Conservation (phyloP, 1,140 invertebrate genomes). For the Caenorhabditis tropicalis region DNA sequence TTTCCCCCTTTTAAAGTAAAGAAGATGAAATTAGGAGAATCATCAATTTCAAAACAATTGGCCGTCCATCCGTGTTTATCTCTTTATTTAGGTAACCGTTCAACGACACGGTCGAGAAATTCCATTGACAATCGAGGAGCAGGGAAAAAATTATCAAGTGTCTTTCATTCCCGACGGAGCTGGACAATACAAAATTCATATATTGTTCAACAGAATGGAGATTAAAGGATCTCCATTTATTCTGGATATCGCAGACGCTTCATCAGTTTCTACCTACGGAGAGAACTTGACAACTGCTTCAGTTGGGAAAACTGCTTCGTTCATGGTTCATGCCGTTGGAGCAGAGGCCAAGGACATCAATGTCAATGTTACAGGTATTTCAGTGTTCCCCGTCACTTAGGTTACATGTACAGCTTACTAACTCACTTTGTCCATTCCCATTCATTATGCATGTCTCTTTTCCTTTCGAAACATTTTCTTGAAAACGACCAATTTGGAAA, state of each 20-base stretch:
- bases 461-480: background rate
- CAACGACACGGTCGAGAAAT: constrained; percentile 79
- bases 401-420: background rate
- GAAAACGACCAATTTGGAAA: background rate
- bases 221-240: constrained; percentile 81
- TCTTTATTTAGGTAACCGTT: constrained; percentile 79
- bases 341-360: constrained; percentile 73
- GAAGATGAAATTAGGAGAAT: background rate
- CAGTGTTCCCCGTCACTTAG: background rate
- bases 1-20: background rate
- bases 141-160: constrained; percentile 84
- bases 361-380: constrained; percentile 73
- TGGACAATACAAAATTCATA: constrained; percentile 89
- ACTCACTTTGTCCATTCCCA: background rate
- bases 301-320: constrained; percentile 76
- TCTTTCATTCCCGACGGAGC: constrained; percentile 86
- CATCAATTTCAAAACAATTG: background rate
- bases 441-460: constrained; percentile 19
- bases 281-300: constrained; percentile 78
- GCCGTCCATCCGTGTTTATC: background rate
- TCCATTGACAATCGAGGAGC: constrained; percentile 83
- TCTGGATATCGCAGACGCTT: constrained; percentile 74
- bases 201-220: constrained; percentile 93
- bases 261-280: constrained; percentile 76
- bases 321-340: constrained; percentile 76